Percentiles rank a stretch among this genome's conserved stretches.
Conservation (phyloP, 1,140 invertebrate genomes). For the Apis laboriosa region DNA sequence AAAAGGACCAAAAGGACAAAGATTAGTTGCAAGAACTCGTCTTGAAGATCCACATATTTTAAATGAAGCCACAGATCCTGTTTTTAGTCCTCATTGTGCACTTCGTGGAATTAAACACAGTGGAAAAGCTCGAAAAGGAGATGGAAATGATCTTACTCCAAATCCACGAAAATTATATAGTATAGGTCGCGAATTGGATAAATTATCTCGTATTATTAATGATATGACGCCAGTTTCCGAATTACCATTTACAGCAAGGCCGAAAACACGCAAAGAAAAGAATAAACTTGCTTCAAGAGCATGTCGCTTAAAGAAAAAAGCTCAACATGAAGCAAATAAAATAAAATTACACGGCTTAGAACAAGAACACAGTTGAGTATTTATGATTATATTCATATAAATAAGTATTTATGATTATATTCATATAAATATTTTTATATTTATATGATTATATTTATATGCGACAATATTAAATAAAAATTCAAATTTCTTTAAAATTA, state of each 20-base stretch:
- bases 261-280: constrained; percentile 97
- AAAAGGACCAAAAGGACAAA: constrained; percentile 97
- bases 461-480: not conserved
- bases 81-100: constrained; percentile 94
- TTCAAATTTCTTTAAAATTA: not conserved
- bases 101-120: constrained; percentile 95
- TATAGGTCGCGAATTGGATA: constrained; percentile 96
- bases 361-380: constrained; percentile 91
- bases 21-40: constrained; percentile 90
- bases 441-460: no score
- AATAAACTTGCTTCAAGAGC: constrained; percentile 98
- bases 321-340: constrained; percentile 97
- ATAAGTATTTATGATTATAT: constrained; percentile 54
- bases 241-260: constrained; percentile 92
- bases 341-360: constrained; percentile 96
- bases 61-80: constrained; percentile 94
- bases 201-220: constrained; percentile 94
- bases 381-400: not conserved
- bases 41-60: constrained; percentile 96
- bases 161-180: constrained; percentile 94
- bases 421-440: not conserved
- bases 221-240: constrained; percentile 97
- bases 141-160: constrained; percentile 98
- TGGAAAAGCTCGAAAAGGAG: constrained; percentile 97
- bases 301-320: constrained; percentile 96